These are phyloP conservation scores for Melanotaenia nigrans DNA, from an alignment of 2,797 vertebrate genomes.

Conservation along the genomic window DNA sequence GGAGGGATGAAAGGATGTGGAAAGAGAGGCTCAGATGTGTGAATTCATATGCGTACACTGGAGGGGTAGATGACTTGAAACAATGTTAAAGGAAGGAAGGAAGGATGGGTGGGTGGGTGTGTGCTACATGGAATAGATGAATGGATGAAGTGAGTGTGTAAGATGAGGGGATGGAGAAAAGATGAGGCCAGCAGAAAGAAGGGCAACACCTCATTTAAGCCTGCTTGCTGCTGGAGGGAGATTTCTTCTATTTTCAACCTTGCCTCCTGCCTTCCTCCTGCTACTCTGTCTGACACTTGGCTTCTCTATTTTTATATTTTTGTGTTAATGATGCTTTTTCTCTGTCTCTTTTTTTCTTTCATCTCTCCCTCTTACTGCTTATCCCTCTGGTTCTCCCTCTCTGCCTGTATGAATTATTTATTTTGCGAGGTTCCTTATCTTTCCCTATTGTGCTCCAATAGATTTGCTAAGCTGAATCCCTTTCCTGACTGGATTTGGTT, in stretches of 20 bases:
- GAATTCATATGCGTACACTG: constrained; percentile 22
- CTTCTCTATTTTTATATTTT: constrained; percentile 28
- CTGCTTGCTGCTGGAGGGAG: constrained; percentile 45
- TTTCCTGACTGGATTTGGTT: constrained; percentile 44
- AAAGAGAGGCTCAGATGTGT: constrained; percentile 43
- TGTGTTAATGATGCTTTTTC: constrained; percentile 35
- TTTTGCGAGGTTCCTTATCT: constrained; percentile 66
- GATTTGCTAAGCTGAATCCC: constrained; percentile 66
- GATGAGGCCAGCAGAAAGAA: constrained; percentile 27
- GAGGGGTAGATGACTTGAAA: constrained; percentile 29
- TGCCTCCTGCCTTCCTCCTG: constrained; percentile 24
- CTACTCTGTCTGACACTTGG: constrained; percentile 17
- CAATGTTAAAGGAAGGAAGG: constrained; percentile 49
- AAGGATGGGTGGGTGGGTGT: constrained; percentile 49
- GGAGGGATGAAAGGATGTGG: constrained; percentile 30
- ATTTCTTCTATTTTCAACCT: constrained; percentile 66
- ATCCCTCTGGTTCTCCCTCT: constrained; percentile 38
- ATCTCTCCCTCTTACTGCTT: constrained; percentile 38
- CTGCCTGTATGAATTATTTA: constrained; percentile 75
- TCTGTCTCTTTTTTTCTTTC: constrained; percentile 44
- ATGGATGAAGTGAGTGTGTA: constrained; percentile 25
- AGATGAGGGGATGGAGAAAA: constrained; percentile 6
- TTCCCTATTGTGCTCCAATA: constrained; percentile 43
- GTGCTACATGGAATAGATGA: constrained; percentile 39
- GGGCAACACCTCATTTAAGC: constrained; percentile 29